These are phyloP conservation scores for Microchrysa polita DNA, from an alignment of 2,888 invertebrate genomes.

Conservation along the genomic window DNA sequence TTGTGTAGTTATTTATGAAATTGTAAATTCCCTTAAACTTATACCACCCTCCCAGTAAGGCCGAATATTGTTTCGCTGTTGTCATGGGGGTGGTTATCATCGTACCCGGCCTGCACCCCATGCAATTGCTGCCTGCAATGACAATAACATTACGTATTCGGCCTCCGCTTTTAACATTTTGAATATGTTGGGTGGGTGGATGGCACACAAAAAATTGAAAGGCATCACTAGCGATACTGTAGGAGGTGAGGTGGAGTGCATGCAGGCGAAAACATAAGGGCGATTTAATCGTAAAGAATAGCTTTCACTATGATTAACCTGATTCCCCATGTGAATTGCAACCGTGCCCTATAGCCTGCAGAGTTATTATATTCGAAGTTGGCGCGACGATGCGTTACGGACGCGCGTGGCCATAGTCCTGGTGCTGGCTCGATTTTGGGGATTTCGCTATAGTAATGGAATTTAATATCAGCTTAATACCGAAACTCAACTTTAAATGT, in stretches of 20 bases:
- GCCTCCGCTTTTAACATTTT: conserved; percentile 22
- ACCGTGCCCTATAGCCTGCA: conserved; percentile 11
- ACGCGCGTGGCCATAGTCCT: conserved; percentile 12
- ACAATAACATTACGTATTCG: conserved; percentile 27
- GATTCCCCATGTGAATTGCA: conserved; percentile 53
- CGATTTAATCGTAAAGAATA: conserved; percentile 38
- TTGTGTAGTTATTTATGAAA: conserved; percentile 54
- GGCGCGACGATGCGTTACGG: conserved; percentile 14
- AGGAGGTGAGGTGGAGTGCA: neutral
- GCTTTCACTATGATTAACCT: conserved; percentile 53
- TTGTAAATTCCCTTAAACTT: conserved; percentile 54
- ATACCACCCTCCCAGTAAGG: neutral
- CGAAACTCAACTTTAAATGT: conserved; percentile 1
- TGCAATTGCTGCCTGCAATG: conserved; percentile 22
- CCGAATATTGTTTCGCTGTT: neutral
- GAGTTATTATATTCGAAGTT: conserved; percentile 10
- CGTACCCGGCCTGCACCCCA: neutral
- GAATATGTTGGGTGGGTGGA: conserved; percentile 48
- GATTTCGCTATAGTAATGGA: conserved; percentile 2
- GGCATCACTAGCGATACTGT: neutral
- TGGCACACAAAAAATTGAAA: neutral
- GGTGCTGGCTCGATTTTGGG: neutral
- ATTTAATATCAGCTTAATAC: neutral
- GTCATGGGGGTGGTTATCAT: conserved; percentile 18
- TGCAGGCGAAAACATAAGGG: conserved; percentile 12